Base-by-base conservation (phyloP, 2,888 invertebrate genomes). In the Ormyrus thymus region DNA sequence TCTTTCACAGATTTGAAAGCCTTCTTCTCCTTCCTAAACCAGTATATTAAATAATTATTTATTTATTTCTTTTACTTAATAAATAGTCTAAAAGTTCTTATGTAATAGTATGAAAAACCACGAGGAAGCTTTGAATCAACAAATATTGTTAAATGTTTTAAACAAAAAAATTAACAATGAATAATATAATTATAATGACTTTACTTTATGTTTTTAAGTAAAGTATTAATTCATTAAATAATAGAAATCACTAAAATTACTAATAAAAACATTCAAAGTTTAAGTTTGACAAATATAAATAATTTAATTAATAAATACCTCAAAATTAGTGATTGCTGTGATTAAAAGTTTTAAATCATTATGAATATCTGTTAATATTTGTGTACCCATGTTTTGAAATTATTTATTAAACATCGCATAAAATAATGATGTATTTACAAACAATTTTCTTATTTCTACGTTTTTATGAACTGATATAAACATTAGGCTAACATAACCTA, bases 1-100 rank as follows among this genome's bases (percentile, higher is more conserved):
- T 65, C 90, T 84, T 74, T 91, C 90, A 69, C 90, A 91, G 13
- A 88, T 81, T 5, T 85, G 87, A 80, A 89, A 90, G 71, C 90
- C 90, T 71, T 89, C 88, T 79, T 91, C 90, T 76, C 85, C 84
- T 80, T 89, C 86, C 91, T 91, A 77, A 29, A 29, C 29, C 2
- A 29, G 29, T 50, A n/a, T 56, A 53, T 59, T 58, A 69, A 53
- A 56, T 43, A 65, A n/a, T 56, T 15, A 29, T 29, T 29, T 29
- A 29, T 4, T 29, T 29, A 29, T 29, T 29, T 29, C 3, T 29
- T 29, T 29, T 4, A 29, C 29, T 29, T 29, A 29, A 29, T 29
- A 29, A 29, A 29, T 29, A 29, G 29, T 29, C 29, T 29, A 29
- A 29, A 29, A 29, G 29, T 29, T 29, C 29, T 29, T 29, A 29